Conservation (phyloP, 2,113 vertebrate species). For the Zootoca vivipara region DNA sequence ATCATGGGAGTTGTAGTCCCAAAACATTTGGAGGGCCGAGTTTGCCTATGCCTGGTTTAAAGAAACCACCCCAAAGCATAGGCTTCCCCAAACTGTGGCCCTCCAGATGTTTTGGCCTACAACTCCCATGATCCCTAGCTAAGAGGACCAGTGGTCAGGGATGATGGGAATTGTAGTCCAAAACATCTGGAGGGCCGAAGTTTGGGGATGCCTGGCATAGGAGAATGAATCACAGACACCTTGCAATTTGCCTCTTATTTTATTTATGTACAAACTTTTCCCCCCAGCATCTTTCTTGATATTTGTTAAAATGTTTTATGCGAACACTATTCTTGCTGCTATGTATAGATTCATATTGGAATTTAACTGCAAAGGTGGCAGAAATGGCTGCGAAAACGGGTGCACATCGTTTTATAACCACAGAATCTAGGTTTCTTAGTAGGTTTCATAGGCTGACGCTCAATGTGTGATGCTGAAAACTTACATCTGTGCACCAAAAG, state of each 20-base stretch:
- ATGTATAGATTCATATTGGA: neutral
- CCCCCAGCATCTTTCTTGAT: neutral
- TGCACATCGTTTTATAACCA: neutral
- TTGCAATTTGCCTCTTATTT: neutral
- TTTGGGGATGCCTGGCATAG: no score
- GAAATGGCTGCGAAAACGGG: neutral
- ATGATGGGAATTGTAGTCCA: no score
- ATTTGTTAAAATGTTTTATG: neutral
- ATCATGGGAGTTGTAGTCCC: no score
- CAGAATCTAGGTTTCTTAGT: neutral
- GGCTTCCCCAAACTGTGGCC: no score
- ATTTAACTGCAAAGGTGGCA: neutral
- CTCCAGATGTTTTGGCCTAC: no score
- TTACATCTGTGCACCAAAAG: neutral
- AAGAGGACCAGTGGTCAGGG: no score
- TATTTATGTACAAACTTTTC: neutral
- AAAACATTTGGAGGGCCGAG: no score
- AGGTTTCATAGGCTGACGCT: neutral
- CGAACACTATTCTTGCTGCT: neutral
- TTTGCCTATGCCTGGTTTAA: neutral
- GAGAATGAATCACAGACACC: neutral
- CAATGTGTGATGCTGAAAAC: neutral
- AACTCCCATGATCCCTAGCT: no score
- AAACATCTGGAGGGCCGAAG: no score
- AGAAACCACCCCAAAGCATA: neutral